Evolutionary conservation across 1,140 invertebrate species (phyloP), one percentile per base, ranked within the genome.

Genomic region (Brachionus koreanus): DNA sequence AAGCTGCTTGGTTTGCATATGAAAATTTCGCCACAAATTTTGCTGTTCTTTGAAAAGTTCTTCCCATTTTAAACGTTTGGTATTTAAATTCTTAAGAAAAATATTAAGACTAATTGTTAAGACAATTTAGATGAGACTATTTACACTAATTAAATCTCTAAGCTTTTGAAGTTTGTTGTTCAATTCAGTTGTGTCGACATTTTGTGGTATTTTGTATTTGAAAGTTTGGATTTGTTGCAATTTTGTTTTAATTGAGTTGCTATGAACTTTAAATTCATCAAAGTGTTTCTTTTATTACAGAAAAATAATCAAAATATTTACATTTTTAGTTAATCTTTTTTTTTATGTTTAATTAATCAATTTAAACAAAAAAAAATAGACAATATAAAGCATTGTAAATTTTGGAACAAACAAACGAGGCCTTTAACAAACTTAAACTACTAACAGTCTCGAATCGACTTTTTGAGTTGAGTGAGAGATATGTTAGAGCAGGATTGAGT

Each of bases 21-120:
- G 57, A 67, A 82, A 82, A 46, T 46, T 37, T 42, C 46, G 49
- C 79, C 79, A 82, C 25, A 67, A 52, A 29, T 19, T 25, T 67
- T 46, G 39, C 12, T 82, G 79, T 9, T 33, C 19, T 9, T 65
- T 42, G 23, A 82, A 82, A 29, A 52, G 25, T 65, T 69, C 39
- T 69, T 82, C 79, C 79, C 79, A 82, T 79, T 63, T 79, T 13
- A 61, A 43, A 3, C 76, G 76, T 39, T 65, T 57, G 57, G 49
- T 65, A 23, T 61, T 57, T 37, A 65, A 57, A 35, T 79, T 79
- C 76, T 79, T n/a, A n/a, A n/a, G n/a, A n/a, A n/a, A n/a, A n/a
- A n/a, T n/a, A n/a, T n/a, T n/a, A n/a, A n/a, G n/a, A n/a, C n/a
- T n/a, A n/a, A n/a, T n/a, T n/a, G n/a, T n/a, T n/a, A n/a, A n/a